Conservation (phyloP, 1,140 invertebrate genomes). For the Anoplolepis gracilipes region DNA sequence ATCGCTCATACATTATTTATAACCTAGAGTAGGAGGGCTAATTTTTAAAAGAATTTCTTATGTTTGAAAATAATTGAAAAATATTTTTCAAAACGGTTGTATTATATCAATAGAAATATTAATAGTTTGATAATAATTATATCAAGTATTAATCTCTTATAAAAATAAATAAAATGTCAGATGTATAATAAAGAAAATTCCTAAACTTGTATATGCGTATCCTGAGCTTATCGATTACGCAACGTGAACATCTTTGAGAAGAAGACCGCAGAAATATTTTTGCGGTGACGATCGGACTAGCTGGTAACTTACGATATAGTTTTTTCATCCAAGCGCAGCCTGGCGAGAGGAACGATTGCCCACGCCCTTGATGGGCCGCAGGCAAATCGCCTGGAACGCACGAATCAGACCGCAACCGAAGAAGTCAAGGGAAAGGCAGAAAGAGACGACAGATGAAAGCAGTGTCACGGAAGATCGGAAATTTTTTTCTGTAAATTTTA, state of each 20-base stretch:
- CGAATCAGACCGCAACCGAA: conserved; percentile 45
- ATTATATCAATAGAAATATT: too few relatives aligned
- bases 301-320: conserved; percentile 36
- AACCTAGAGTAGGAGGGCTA: not conserved
- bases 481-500: conserved; percentile 54
- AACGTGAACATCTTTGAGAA: not conserved
- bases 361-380: conserved; percentile 43
- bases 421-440: conserved; percentile 28
- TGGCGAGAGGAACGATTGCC: not conserved
- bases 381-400: conserved; percentile 66
- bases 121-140: too few relatives aligned
- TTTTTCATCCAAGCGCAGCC: conserved; percentile 23
- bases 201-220: not conserved
- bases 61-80: too few relatives aligned
- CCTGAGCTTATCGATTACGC: not conserved
- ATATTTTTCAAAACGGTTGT: too few relatives aligned
- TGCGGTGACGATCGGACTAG: conserved; percentile 36
- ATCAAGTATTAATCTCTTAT: too few relatives aligned
- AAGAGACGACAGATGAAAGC: conserved; percentile 22
- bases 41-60: not conserved
- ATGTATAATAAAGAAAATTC: too few relatives aligned
- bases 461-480: conserved; percentile 42
- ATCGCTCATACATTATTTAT: not conserved
- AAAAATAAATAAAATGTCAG: too few relatives aligned
- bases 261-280: not conserved